Conservation (phyloP, 2,113 vertebrate species). For the Octodon degus region DNA sequence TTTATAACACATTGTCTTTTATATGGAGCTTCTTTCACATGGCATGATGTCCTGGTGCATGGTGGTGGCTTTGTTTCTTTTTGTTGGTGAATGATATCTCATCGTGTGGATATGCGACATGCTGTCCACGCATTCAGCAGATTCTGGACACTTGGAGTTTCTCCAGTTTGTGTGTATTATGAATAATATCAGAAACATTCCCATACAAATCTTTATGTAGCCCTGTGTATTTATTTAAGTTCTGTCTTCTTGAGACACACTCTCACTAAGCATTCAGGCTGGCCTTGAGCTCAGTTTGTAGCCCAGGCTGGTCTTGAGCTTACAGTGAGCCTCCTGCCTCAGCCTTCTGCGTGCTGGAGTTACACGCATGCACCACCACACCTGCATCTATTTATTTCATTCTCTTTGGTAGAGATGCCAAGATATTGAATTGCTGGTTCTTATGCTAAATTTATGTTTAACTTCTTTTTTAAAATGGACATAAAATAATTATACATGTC, state of each 20-base stretch:
- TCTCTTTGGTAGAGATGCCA: not conserved
- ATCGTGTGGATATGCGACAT: not conserved
- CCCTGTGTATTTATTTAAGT: not conserved
- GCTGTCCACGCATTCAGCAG: not conserved
- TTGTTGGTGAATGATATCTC: not conserved
- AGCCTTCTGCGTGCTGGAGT: no score
- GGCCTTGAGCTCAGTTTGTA: no score
- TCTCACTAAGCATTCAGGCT: no score
- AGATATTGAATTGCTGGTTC: not conserved
- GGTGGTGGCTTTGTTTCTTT: not conserved
- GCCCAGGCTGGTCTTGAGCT: no score
- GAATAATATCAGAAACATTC: not conserved
- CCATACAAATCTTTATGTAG: not conserved
- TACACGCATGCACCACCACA: no score
- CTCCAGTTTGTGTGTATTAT: not conserved
- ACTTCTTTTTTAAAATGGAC: not conserved
- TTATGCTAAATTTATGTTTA: not conserved
- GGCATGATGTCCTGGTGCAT: not conserved
- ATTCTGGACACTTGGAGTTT: not conserved
- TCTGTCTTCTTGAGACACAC: no score
- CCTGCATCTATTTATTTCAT: not conserved
- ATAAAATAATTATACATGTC: not conserved
- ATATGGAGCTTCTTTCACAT: not conserved
- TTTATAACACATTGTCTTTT: not conserved
- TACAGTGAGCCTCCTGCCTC: no score